Base-by-base conservation (phyloP, 2,888 invertebrate genomes). In the Scaptomyza parva region DNA sequence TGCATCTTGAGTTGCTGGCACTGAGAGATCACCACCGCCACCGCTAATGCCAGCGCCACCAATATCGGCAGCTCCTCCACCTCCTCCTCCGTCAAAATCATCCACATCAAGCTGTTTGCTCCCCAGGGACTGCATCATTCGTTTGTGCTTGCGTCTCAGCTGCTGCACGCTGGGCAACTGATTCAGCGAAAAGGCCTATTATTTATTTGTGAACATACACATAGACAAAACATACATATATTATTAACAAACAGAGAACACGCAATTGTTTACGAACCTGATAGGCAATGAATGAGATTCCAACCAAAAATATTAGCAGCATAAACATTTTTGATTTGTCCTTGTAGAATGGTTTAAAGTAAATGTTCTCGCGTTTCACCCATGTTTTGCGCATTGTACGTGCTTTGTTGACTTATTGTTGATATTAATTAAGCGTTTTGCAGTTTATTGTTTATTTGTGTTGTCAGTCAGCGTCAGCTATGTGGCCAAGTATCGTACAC, bases 241-340 rank as follows among this genome's bases (percentile, higher is more conserved):
- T 41, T 28, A 48, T 51, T 51, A 18, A 11, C 35, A 24, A 22
- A 48, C 8, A 39, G 17, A 33, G 12, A 18, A 7, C 18, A 47
- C 22, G 4, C 11, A 40, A 26, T 20, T 40, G 20, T 52, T 35
- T 37, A 53, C 62, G n/a, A 30, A 88, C 82, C 82, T 83, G 82
- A 50, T 83, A 83, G 39, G 64, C 70, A 45, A 83, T 88, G 40
- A 83, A 83, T 33, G 86, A 82, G 55, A 92, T 90, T 41, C 91
- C 92, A 30, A 91, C 73, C 20, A 92, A 51, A 68, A 92, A 90
- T 55, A 92, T 91, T 24, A 88, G 75, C 18, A 92, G 76, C 50
- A 92, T 68, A n/a, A 90, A 81, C 87, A 92, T 89, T 78, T 92
- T 92, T 0, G 91, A 88, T 67, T 91, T 92, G 68, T 92, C 90